These are phyloP conservation scores for Ormia ochracea DNA, from an alignment of 2,888 invertebrate species.

Conservation along the genomic window DNA sequence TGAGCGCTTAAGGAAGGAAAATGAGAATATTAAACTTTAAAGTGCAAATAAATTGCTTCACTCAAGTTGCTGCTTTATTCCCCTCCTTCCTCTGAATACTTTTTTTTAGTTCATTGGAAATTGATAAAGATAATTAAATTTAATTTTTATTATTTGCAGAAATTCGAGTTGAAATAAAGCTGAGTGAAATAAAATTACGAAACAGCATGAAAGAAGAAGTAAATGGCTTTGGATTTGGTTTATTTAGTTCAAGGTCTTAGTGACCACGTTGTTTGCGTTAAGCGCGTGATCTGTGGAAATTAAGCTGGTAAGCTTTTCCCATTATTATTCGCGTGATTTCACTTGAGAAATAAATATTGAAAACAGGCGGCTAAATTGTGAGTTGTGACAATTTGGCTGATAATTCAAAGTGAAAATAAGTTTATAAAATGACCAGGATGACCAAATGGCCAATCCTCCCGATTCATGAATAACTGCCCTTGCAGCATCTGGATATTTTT, in stretches of 20 bases:
- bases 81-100: constrained; percentile 6
- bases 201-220: constrained; percentile 6
- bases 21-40: constrained; percentile 50
- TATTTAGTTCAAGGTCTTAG: constrained; percentile 46
- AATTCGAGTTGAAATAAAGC: constrained; percentile 8
- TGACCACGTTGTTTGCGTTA: background rate
- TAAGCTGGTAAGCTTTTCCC: background rate
- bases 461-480: too few relatives aligned
- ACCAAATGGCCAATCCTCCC: too few relatives aligned
- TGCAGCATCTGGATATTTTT: too few relatives aligned
- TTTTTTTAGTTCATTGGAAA: constrained; percentile 44
- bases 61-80: constrained; percentile 50
- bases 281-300: background rate
- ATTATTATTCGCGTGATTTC: background rate
- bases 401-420: too few relatives aligned
- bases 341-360: background rate
- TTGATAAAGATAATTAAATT: constrained; percentile 54
- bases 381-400: too few relatives aligned
- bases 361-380: background rate
- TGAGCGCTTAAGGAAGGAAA: constrained; percentile 42
- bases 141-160: constrained; percentile 51
- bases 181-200: background rate
- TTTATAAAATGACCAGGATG: too few relatives aligned
- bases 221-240: constrained; percentile 1
- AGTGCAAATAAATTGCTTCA: constrained; percentile 56